Conservation (phyloP, 2,888 invertebrate genomes). For the Brachyptera risi region DNA sequence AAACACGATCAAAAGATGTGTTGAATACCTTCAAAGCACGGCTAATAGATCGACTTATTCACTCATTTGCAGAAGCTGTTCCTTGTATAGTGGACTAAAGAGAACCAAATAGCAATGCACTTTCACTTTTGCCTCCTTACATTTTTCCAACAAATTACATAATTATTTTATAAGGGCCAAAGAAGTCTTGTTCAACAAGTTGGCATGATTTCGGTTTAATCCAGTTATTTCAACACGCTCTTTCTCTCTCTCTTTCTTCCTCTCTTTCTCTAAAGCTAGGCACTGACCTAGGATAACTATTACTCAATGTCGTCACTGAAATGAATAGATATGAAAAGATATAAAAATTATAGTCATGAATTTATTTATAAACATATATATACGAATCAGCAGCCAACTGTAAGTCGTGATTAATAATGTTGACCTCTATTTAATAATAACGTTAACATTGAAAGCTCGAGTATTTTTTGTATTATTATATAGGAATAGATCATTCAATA, state of each 20-base stretch:
- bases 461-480: too few species aligned
- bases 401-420: too few species aligned
- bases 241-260: too few species aligned
- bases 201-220: conserved; percentile 11
- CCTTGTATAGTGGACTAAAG: background rate
- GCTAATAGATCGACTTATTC: background rate
- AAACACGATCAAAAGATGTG: too few species aligned
- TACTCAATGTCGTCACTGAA: too few species aligned
- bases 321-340: too few species aligned
- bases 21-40: background rate
- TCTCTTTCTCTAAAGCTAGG: background rate
- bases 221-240: background rate
- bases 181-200: conserved; percentile 9
- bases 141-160: conserved; percentile 10
- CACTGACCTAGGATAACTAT: conserved; percentile 1
- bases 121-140: conserved; percentile 15
- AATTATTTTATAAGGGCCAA: conserved; percentile 15
- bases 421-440: too few species aligned
- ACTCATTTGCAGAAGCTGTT: background rate
- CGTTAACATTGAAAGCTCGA: too few species aligned
- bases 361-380: too few species aligned
- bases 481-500: too few species aligned
- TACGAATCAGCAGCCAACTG: too few species aligned
- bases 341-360: too few species aligned
- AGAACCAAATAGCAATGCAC: background rate